These are phyloP conservation scores for Cephus pulcher DNA, from an alignment of 2,888 invertebrate species.

Conservation along the genomic window DNA sequence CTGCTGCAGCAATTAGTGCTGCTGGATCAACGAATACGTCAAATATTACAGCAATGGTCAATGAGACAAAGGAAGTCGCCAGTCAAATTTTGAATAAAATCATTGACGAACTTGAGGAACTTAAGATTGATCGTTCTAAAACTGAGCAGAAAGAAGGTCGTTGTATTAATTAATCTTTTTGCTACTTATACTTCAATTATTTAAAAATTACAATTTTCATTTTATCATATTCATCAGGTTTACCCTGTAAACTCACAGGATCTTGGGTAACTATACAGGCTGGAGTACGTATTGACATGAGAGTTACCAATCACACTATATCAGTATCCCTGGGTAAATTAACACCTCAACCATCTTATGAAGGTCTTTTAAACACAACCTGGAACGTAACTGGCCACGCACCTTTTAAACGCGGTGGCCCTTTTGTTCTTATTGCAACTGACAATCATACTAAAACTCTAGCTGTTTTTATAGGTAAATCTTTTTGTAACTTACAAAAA, in stretches of 20 bases:
- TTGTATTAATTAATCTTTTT: not conserved
- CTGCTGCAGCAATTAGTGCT: not conserved
- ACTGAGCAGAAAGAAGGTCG: constrained; percentile 46
- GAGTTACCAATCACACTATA: constrained; percentile 43
- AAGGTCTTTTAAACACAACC: constrained; percentile 40
- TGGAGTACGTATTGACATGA: constrained; percentile 48
- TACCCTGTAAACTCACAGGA: constrained; percentile 44
- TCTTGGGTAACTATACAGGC: constrained; percentile 50
- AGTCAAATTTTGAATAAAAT: constrained; percentile 46
- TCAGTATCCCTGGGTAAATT: constrained; percentile 39
- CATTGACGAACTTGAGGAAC: constrained; percentile 47
- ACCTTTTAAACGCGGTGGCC: constrained; percentile 47
- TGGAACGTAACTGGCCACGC: constrained; percentile 50
- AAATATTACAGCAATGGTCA: constrained; percentile 16
- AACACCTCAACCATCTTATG: constrained; percentile 26
- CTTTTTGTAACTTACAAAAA: not conserved
- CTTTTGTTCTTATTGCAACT: constrained; percentile 45
- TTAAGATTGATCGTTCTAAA: constrained; percentile 37
- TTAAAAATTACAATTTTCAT: constrained; percentile 30
- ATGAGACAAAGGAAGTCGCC: constrained; percentile 49
- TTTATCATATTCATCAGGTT: constrained; percentile 24
- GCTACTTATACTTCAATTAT: not conserved
- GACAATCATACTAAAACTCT: constrained; percentile 45
- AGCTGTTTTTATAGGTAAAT: constrained; percentile 48
- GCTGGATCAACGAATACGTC: not conserved